Conservation (phyloP, 1,140 invertebrate genomes). For the Paramacrobiotus metropolitanus region DNA sequence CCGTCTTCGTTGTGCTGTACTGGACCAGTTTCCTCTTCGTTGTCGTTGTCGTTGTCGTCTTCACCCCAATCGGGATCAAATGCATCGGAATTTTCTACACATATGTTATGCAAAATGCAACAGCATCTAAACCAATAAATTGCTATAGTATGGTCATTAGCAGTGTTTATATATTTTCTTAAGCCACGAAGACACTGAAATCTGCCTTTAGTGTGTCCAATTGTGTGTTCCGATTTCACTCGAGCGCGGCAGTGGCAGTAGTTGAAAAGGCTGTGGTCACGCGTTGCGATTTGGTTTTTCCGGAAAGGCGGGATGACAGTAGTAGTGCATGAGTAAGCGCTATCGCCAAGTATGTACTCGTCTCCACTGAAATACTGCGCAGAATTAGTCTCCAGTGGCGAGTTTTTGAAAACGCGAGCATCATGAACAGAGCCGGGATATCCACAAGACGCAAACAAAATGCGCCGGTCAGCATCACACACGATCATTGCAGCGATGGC, state of each 20-base stretch:
- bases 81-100: background rate
- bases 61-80: too few species aligned
- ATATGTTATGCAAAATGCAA: background rate
- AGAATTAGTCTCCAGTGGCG: background rate
- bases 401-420: background rate
- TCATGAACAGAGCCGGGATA: background rate
- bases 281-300: too few species aligned
- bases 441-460: background rate
- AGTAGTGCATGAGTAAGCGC: background rate
- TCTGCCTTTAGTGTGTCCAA: background rate
- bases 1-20: background rate
- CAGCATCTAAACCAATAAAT: background rate
- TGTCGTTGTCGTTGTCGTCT: too few species aligned
- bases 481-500: background rate
- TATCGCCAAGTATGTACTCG: background rate
- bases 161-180: background rate
- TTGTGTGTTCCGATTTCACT: background rate
- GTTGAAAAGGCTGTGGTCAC: background rate
- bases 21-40: background rate
- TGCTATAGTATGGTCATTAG: background rate
- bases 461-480: background rate
- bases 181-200: background rate
- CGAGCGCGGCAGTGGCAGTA: background rate
- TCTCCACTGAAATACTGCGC: background rate
- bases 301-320: background rate